These are phyloP conservation scores for Danaus melanippus DNA, from an alignment of 1,140 invertebrate genomes.

Conservation along the genomic window DNA sequence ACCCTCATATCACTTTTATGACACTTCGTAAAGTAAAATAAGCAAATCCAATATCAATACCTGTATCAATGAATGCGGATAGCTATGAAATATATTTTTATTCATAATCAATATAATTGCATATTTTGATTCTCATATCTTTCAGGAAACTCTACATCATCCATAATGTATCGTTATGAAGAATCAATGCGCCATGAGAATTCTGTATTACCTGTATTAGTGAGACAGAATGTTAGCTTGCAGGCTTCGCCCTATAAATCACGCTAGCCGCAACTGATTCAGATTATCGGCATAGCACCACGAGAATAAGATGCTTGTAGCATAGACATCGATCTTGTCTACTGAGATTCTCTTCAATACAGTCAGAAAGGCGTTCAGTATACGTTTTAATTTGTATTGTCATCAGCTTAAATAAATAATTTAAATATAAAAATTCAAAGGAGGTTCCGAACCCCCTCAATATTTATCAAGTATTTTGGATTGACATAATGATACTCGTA, in stretches of 20 bases:
- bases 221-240: conserved; percentile 39
- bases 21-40: background rate
- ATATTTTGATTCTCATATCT: too few species aligned
- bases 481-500: too few species aligned
- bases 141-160: too few species aligned
- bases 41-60: conserved; percentile 4
- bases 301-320: conserved; percentile 6
- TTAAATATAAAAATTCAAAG: too few species aligned
- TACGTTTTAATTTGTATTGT: too few species aligned
- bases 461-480: too few species aligned
- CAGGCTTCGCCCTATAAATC: conserved; percentile 58
- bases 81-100: too few species aligned
- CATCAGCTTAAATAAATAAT: too few species aligned
- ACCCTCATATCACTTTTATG: too few species aligned
- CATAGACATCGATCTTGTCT: conserved; percentile 2
- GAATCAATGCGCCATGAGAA: conserved; percentile 17
- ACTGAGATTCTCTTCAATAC: background rate
- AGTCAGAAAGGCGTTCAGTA: too few species aligned
- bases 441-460: too few species aligned
- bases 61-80: background rate
- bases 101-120: too few species aligned
- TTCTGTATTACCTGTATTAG: conserved; percentile 46
- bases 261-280: conserved; percentile 52
- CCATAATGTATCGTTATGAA: conserved; percentile 18
- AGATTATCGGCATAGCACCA: conserved; percentile 22